Base-by-base conservation (phyloP, 2,113 vertebrate genomes). In the Bucco capensis region DNA sequence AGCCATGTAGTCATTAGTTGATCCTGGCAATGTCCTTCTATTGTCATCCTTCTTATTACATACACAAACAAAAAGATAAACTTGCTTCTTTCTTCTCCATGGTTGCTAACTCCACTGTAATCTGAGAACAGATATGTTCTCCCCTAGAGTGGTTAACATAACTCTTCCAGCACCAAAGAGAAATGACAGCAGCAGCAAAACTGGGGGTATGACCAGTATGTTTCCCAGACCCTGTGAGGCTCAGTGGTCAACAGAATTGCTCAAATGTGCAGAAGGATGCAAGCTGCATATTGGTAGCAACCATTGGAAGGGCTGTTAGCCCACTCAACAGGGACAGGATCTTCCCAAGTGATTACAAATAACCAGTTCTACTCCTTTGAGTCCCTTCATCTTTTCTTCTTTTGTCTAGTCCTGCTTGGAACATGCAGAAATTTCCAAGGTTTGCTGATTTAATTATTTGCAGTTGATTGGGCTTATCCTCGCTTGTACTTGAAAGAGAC, bases 361-460 rank as follows among this genome's bases (percentile, higher is more conserved):
- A 88, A 56, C 30, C 19, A 31, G 38, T 56, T 89, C 23, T 85
- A 69, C 42, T 82, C 24, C n/a, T 47, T 28, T 54, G 35, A 31
- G 23, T 54, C 65, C 47, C 50, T 74, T 75, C 61, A 30, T 65
- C 69, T 88, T 50, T 74, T 77, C 56, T 86, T 71, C 31, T 75
- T 93, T 79, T 88, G 38, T 90, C 86, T 88, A 35, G 40, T 77
- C 67, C 82, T 47, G 62, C 58, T 69, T 50, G 25, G 58, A 89
- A 35, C 42, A 67, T 17, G 70, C 82, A 89, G 58, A 64, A 73
- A 54, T 76, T 53, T 83, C 75, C 60, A 67, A 18, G 42, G 37
- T 64, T 89, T 67, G 17, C 64, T 89, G 66, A 38, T 87, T 76
- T 72, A 46, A 76, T 91, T 87, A 83, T 85, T 92, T 88, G 84